These are phyloP conservation scores for Pipistrellus pygmaeus DNA, from an alignment of 2,797 vertebrate species.

Conservation along the genomic window DNA sequence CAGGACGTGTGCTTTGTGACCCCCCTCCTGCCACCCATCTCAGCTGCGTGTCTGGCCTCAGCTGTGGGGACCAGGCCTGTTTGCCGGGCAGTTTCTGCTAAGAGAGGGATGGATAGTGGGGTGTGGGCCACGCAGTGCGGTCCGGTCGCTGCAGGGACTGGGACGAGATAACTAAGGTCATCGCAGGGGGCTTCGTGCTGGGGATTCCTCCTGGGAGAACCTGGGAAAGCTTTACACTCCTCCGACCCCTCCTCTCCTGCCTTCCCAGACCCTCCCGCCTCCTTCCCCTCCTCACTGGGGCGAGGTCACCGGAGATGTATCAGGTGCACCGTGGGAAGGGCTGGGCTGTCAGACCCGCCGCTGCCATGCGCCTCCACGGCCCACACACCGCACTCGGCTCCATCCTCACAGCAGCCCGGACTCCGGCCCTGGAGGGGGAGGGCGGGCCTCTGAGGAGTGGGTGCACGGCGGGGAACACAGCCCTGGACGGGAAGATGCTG, in stretches of 20 bases:
- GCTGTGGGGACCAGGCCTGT: background rate
- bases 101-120: background rate
- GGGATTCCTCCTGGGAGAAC: background rate
- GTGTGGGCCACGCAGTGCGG: too few relatives aligned
- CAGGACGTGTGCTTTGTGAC: rapidly evolving
- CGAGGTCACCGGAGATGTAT: rapidly evolving
- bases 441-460: background rate
- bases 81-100: background rate
- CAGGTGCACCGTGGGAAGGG: too few relatives aligned
- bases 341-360: rapidly evolving
- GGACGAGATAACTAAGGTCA: background rate
- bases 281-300: rapidly evolving
- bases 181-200: background rate
- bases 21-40: background rate
- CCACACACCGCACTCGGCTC: rapidly evolving
- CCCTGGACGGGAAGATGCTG: background rate
- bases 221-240: background rate
- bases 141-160: background rate
- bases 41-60: background rate
- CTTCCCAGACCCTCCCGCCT: rapidly evolving
- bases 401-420: background rate
- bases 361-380: rapidly evolving
- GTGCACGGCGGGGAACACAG: rapidly evolving
- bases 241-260: too few relatives aligned
- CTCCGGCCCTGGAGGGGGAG: background rate